A percentile compares a stretch with the other conserved stretches of the same genome.
phyloP scores from a whole-genome alignment of 2,113 vertebrate species.

The Petaurus breviceps region DNA sequence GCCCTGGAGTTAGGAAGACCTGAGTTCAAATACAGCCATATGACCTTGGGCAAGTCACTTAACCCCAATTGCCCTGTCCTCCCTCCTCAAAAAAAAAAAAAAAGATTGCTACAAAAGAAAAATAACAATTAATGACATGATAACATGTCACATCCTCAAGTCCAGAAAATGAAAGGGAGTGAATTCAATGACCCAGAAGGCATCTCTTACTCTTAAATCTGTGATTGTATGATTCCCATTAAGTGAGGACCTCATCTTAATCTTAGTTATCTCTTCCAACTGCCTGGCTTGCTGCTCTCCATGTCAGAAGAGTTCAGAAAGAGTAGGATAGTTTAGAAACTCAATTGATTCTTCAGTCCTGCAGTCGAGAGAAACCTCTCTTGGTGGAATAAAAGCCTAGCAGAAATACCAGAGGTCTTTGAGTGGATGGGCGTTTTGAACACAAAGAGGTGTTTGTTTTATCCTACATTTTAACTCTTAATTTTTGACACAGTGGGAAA shows the following conservation, averaged over 20 bases:
- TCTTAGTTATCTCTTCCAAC: neutral
- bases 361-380: neutral
- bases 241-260: neutral
- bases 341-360: neutral
- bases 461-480: constrained; percentile 74
- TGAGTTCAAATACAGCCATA: no score
- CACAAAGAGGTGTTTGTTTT: constrained; percentile 73
- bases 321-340: neutral
- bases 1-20: no score
- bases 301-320: neutral
- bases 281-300: neutral
- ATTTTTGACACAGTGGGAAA: constrained; percentile 70
- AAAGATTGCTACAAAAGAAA: no score
- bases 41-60: no score
- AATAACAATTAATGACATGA: no score
- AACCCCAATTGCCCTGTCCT: no score
- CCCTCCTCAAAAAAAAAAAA: no score
- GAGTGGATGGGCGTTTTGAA: constrained; percentile 38
- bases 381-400: neutral
- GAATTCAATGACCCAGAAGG: neutral
- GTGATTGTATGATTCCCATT: neutral
- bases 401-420: constrained; percentile 17
- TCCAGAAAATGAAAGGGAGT: neutral
- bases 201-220: neutral
- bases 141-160: neutral